Percentiles rank a stretch among this genome's conserved stretches.
phyloP scores from a whole-genome alignment of 2,888 invertebrate species.

The Trichopoda pennipes region DNA sequence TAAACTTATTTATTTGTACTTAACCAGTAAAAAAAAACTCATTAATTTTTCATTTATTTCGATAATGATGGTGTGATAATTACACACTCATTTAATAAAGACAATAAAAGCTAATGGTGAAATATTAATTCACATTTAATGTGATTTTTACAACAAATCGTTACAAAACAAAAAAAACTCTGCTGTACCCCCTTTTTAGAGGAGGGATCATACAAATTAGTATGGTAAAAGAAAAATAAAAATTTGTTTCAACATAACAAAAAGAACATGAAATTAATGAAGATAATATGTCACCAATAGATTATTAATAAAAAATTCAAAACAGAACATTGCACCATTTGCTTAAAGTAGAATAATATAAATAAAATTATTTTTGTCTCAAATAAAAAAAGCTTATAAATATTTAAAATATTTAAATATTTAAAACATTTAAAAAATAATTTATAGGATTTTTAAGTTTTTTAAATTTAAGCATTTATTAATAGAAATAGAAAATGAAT shows the following conservation, averaged over 20 bases:
- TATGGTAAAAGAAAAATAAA: constrained; percentile 13
- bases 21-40: constrained; percentile 42
- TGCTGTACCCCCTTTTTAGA: not conserved
- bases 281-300: constrained; percentile 55
- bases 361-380: no score
- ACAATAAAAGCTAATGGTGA: constrained; percentile 58
- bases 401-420: no score
- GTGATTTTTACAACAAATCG: constrained; percentile 37
- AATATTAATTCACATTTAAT: constrained; percentile 59
- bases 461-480: no score
- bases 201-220: not conserved
- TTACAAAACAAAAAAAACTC: not conserved
- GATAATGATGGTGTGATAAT: constrained; percentile 53
- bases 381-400: no score
- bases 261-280: constrained; percentile 49
- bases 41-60: constrained; percentile 53
- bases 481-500: no score
- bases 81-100: constrained; percentile 51
- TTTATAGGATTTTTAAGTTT: no score
- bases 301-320: constrained; percentile 47
- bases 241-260: constrained; percentile 18
- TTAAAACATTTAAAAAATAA: no score
- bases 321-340: no score
- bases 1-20: not conserved
- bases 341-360: constrained; percentile 1